Evolutionary conservation across 1,140 invertebrate genomes (phyloP), one percentile per base, ranked within the genome.

Genomic region (Apis mellifera): DNA sequence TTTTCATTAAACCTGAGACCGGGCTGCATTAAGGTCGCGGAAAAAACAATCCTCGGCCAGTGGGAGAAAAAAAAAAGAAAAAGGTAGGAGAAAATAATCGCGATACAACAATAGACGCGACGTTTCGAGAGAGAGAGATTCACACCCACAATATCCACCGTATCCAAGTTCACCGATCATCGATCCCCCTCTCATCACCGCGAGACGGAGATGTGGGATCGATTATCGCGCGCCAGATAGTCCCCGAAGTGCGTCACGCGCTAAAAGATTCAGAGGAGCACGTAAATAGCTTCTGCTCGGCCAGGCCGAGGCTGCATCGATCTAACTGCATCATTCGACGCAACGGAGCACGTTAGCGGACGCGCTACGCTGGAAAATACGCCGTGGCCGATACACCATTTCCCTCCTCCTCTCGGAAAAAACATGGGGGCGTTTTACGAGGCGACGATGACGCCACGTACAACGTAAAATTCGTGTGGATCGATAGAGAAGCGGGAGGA

Each of bases 321-420:
- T 81, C 72, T 75, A 76, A 66, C 72, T 75, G 79, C 72, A 81
- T 75, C 79, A 72, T 75, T 81, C 79, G 54, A 81, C 72, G 78
- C 70, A 64, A 74, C 32, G 26, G 23, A 64, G 59, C 70, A 74
- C 50, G 69, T 72, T 54, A 9, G 32, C 9, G 57, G 55, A 65
- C 50, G 50, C 26, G 69, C 32, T 79, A 21, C 3, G 55, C 52
- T n/a, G 52, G 42, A 55, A 59, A 60, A 42, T 48, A n/a, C n/a
- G 21, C 48, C n/a, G 8, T 15, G 32, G 17, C 15, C 60, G 52
- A 72, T 54, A 59, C 19, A 42, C 54, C 2, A 32, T 32, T 32
- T 32, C 62, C 32, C 3, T 1, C 15, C 32, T 32, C 1, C 32
- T 3, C 32, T 32, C 32, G 2, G 26, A 32, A 19, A 64, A 26